These are phyloP conservation scores for Tetrax tetrax DNA, from an alignment of 2,113 vertebrate species.

Conservation along the genomic window DNA sequence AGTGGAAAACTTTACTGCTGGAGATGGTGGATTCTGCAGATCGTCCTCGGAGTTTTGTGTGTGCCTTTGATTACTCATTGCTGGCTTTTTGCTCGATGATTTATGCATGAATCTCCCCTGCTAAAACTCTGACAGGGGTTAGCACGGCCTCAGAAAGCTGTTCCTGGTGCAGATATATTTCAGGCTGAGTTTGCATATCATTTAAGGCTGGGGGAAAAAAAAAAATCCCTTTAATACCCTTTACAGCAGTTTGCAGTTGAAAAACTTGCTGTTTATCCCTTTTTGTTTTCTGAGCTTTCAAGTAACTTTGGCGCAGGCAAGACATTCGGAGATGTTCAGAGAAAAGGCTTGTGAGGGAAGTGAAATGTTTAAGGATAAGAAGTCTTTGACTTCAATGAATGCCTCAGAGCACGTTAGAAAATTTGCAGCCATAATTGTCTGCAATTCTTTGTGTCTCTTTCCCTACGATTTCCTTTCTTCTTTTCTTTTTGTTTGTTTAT, in stretches of 20 bases:
- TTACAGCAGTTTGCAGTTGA: not conserved
- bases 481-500: constrained; percentile 29
- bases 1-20: constrained; percentile 46
- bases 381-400: constrained; percentile 14
- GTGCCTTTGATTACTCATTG: constrained; percentile 56
- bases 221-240: not conserved
- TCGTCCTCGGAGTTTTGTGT: constrained; percentile 27
- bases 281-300: constrained; percentile 40
- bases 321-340: constrained; percentile 10
- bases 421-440: constrained; percentile 4
- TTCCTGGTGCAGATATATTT: not conserved
- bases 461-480: not conserved
- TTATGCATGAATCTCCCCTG: constrained; percentile 19
- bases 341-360: not conserved
- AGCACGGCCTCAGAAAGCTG: not conserved
- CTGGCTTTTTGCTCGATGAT: constrained; percentile 41
- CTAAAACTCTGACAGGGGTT: not conserved
- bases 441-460: not conserved
- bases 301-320: not conserved
- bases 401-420: not conserved
- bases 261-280: constrained; percentile 27
- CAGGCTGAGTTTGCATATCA: constrained; percentile 46
- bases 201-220: constrained; percentile 10
- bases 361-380: constrained; percentile 28
- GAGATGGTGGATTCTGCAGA: constrained; percentile 53